These are phyloP conservation scores for Griposia aprilina DNA, from an alignment of 2,888 invertebrate species.

Conservation along the genomic window DNA sequence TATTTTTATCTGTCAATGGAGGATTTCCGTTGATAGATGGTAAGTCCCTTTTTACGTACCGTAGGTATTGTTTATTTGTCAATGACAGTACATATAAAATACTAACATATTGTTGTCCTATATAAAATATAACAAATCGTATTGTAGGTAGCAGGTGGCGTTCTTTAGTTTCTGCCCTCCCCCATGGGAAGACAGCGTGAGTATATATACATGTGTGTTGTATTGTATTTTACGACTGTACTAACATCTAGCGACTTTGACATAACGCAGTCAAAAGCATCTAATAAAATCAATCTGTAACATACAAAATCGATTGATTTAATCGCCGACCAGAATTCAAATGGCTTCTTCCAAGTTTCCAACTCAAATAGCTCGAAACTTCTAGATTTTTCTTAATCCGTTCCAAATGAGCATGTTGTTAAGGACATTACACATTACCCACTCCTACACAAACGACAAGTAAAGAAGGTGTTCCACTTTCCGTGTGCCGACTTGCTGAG, in stretches of 20 bases:
- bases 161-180: no score
- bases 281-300: neutral
- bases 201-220: no score
- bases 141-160: neutral
- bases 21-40: constrained; percentile 21
- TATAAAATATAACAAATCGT: neutral
- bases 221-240: no score
- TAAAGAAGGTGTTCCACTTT: constrained; percentile 74
- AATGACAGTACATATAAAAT: neutral
- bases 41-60: neutral
- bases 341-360: neutral
- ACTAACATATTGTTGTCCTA: neutral
- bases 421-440: constrained; percentile 68
- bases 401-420: constrained; percentile 53
- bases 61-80: neutral
- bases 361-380: constrained; percentile 18
- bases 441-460: constrained; percentile 65
- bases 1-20: neutral
- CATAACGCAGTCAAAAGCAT: neutral
- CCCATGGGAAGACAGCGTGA: no score
- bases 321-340: constrained; percentile 4
- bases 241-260: neutral
- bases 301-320: neutral
- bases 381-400: constrained; percentile 29
- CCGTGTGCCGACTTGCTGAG: constrained; percentile 63